Conservation (phyloP, 2,797 vertebrate species). For the Semotilus atromaculatus region DNA sequence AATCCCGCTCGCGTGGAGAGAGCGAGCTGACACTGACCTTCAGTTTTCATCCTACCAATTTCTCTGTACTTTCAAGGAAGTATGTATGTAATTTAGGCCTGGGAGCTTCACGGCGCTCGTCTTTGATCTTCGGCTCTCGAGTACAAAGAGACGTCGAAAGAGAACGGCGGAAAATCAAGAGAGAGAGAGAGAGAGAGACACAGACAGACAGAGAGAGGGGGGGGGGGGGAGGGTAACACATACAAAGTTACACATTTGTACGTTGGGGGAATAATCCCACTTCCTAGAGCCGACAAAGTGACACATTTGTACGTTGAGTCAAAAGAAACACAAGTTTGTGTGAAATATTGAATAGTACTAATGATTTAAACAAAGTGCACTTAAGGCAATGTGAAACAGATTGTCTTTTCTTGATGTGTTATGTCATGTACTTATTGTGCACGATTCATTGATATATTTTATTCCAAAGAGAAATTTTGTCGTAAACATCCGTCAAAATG, state of each 20-base stretch:
- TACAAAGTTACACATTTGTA: too few relatives aligned
- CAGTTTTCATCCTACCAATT: constrained; percentile 72
- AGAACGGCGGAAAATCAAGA: constrained; percentile 41
- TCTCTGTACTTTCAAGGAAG: constrained; percentile 77
- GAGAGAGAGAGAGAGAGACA: constrained; percentile 30
- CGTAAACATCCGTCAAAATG: not conserved
- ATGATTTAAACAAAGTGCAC: not conserved
- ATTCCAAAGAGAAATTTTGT: not conserved
- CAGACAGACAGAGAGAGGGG: too few relatives aligned
- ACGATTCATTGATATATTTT: not conserved
- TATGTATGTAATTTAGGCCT: constrained; percentile 77
- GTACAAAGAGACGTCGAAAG: constrained; percentile 61
- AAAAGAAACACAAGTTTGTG: not conserved
- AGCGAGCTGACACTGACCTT: constrained; percentile 72
- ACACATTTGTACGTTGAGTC: not conserved
- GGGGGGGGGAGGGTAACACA: too few relatives aligned
- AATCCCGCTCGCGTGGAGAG: constrained; percentile 53
- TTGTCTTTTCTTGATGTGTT: too few relatives aligned
- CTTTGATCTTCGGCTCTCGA: constrained; percentile 77
- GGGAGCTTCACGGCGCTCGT: constrained; percentile 67
- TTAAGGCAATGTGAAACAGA: not conserved
- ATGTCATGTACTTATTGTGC: not conserved
- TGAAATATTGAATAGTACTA: not conserved
- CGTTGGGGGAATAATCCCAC: too few relatives aligned
- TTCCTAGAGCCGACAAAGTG: not conserved